These are phyloP conservation scores for Upupa epops DNA, from an alignment of 2,113 vertebrate genomes.

Conservation along the genomic window DNA sequence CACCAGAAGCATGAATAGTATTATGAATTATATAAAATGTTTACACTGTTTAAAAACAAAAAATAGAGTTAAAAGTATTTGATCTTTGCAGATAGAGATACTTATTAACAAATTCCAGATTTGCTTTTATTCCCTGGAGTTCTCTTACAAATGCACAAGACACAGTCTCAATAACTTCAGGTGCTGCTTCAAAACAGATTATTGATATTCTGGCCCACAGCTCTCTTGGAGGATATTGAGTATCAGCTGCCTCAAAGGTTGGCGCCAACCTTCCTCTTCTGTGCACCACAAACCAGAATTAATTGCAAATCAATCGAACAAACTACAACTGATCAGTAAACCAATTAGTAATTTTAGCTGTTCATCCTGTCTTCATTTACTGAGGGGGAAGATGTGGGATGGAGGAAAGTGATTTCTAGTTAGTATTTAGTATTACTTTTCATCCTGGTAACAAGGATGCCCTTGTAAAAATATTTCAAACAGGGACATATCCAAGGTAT, in stretches of 20 bases:
- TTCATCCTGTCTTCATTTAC: constrained; percentile 87
- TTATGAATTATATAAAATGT: background rate
- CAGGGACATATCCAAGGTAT: background rate
- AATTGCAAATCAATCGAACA: constrained; percentile 99
- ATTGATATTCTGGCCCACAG: constrained; percentile 81
- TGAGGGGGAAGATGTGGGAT: constrained; percentile 55
- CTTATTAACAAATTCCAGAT: background rate
- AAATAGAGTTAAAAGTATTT: background rate
- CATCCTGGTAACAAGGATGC: background rate
- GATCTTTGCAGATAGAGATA: background rate
- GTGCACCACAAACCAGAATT: constrained; percentile 97
- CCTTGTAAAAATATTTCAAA: constrained; percentile 25
- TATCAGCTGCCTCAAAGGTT: constrained; percentile 91
- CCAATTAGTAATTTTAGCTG: constrained; percentile 99
- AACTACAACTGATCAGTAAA: constrained; percentile 99
- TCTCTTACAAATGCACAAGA: constrained; percentile 72
- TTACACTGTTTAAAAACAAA: background rate
- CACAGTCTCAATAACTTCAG: constrained; percentile 70
- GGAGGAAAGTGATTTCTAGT: constrained; percentile 63
- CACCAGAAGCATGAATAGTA: background rate
- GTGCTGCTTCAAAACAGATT: constrained; percentile 79
- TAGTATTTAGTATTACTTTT: constrained; percentile 45
- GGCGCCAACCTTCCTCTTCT: constrained; percentile 93
- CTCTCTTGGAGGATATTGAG: constrained; percentile 88
- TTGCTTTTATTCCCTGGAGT: constrained; percentile 9